Evolutionary conservation across 2,888 invertebrate genomes (phyloP), one percentile per base, ranked within the genome.

Genomic region (Cataglyphis altisquamis): DNA sequence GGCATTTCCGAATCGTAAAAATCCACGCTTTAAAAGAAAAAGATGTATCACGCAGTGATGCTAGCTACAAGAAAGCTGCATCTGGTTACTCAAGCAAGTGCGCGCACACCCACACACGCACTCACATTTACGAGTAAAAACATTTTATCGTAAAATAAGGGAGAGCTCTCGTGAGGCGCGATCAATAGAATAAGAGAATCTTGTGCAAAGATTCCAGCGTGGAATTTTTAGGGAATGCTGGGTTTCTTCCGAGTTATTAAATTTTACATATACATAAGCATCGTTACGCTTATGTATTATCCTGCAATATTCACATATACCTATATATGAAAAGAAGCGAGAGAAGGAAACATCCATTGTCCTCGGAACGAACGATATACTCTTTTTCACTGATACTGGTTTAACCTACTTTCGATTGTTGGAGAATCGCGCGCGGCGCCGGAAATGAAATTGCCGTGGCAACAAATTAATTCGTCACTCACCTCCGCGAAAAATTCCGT

Each of bases 401-500:
- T 90, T 87, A 89, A 88, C 87, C 90, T 82, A 90, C 83, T 88
- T 90, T 87, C 75, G 83, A 86, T 85, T 62, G 83, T 32, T 18
- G 41, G 41, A 10, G 25, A 21, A 70, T 36, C 48, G 70, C 55
- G 3, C 21, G 21, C 41, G 18, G 10, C 6, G 25, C 18, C 18
- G 45, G 18, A 60, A 70, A 75, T 32, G 15, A 68, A 67, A 57
- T 4, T 12, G 21, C 15, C 12, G 25, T 48, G 1, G 41, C 18
- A 74, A 82, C 10, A 57, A 60, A 74, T 77, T 64, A 52, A 39
- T 62, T 60, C 10, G 8, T 57, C 55, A 95, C 96, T 96, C 95
- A 98, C 98, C 97, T 99, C 99, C 95, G 98, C 98, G 96, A 99
- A 99, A 96, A 99, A 99, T 95, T 99, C 99, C 95, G 99, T 99